These are phyloP conservation scores for Athrips mouffetella DNA, from an alignment of 2,888 invertebrate genomes.

Conservation along the genomic window DNA sequence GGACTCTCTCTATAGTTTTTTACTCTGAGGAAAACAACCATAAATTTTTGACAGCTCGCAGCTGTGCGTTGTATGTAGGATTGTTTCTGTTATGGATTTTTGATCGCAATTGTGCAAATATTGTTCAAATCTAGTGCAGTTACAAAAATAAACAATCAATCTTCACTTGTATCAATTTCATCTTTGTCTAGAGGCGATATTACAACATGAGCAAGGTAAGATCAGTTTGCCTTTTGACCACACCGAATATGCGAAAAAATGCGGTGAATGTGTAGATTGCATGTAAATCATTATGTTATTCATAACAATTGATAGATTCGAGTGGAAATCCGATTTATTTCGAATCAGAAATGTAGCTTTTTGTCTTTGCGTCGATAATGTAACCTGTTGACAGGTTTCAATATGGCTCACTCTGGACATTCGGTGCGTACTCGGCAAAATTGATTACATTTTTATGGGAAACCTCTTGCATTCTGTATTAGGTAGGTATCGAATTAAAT, in stretches of 20 bases:
- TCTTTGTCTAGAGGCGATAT: conserved; percentile 15
- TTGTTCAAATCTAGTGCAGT: conserved; percentile 21
- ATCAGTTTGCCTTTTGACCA: conserved; percentile 25
- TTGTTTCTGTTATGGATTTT: conserved; percentile 57
- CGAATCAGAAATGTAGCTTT: not conserved
- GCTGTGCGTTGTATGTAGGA: conserved; percentile 61
- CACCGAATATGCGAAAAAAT: conserved; percentile 7
- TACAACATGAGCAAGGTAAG: conserved; percentile 55
- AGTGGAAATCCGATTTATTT: not conserved
- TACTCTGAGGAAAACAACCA: conserved; percentile 15
- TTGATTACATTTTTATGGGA: not conserved
- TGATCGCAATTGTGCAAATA: conserved; percentile 37
- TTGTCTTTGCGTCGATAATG: conserved; percentile 16
- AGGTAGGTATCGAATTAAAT: too few species aligned
- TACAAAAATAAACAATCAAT: conserved; percentile 11
- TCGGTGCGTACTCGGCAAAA: not conserved
- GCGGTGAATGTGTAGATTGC: conserved; percentile 11
- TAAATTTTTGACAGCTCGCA: conserved; percentile 64
- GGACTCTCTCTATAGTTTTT: too few species aligned
- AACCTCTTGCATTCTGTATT: not conserved
- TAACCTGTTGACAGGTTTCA: conserved; percentile 58
- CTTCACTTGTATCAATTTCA: not conserved
- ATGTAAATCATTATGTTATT: conserved; percentile 16
- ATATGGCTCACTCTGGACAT: conserved; percentile 57
- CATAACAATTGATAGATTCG: conserved; percentile 14